Evolutionary conservation across 2,888 invertebrate genomes (phyloP).

Genomic region (Andrena bicolor): DNA sequence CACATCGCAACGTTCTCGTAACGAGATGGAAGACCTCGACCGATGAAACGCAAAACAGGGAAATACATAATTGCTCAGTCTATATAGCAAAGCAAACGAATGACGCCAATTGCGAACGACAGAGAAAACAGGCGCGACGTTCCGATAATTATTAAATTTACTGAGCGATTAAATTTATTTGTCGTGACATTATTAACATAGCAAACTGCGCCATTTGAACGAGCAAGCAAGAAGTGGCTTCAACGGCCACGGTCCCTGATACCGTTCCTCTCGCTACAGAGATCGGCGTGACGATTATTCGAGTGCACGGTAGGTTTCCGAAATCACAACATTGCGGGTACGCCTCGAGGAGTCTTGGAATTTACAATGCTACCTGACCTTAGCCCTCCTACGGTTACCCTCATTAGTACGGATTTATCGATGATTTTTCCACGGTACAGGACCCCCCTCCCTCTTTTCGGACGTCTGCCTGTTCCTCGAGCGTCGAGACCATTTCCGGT

Average conservation of each 20-base stretch:
- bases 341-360: slow-evolving; percentile 49
- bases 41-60: slow-evolving; percentile 17
- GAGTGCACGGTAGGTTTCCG: slow-evolving; percentile 24
- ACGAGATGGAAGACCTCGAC: not conserved
- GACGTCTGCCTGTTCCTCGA: not conserved
- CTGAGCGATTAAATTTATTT: slow-evolving; percentile 42
- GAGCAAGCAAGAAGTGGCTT: not conserved
- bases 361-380: slow-evolving; percentile 72
- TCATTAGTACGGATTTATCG: slow-evolving; percentile 67
- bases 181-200: slow-evolving; percentile 46
- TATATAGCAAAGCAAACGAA: slow-evolving; percentile 26
- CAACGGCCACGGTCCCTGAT: not conserved
- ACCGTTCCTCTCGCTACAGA: not conserved
- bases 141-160: slow-evolving; percentile 47
- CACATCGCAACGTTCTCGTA: not conserved
- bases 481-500: slow-evolving; percentile 26
- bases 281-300: slow-evolving; percentile 44
- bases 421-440: slow-evolving; percentile 38
- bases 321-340: slow-evolving; percentile 77
- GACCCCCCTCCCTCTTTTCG: not conserved
- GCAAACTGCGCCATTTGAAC: slow-evolving; percentile 23
- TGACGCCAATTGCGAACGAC: not conserved
- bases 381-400: slow-evolving; percentile 39
- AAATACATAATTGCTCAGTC: slow-evolving; percentile 7
- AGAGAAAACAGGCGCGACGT: slow-evolving; percentile 26